Evolutionary conservation across 2,113 vertebrate species (phyloP), one percentile per base, ranked within the genome.

Genomic region (Pantherophis guttatus): DNA sequence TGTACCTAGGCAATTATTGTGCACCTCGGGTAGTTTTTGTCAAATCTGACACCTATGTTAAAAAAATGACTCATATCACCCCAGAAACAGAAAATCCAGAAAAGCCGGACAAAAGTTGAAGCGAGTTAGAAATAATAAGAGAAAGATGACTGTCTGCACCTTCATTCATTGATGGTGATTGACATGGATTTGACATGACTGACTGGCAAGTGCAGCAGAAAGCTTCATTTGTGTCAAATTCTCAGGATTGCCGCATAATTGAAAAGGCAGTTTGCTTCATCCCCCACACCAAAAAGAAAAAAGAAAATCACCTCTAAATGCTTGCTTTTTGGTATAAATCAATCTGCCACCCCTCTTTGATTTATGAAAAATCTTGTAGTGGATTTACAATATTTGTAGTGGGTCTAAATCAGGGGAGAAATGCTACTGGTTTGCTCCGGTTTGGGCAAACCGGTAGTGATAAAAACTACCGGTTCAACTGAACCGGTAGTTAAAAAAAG

Each of bases 161-260:
- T 75, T 50, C 87, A 1, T 81, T 62, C 90, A 2, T 91, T 58
- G 33, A 0, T 26, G 23, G 54, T 57, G 6, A 57, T 87, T 93
- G 87, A 93, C 88, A 81, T 94, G 15, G 89, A 13, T 7, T 58
- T 90, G 44, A 65, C 8, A 89, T 44, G 29, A 94, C 12, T 93
- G 90, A 87, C 8, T 65, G 88, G 52, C 88, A 87, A 88, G 50
- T 12, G 0, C 39, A 29, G 0, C 87, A 55, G 75, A 87, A 94
- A 87, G 19, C 8, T 24, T 92, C 75, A 87, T 90, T 90, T 91
- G 23, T 52, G 29, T 87, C 44, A 90, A 3, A 26, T 65, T 91
- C 88, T 94, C 89, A 85, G 9, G 86, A 19, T 3, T 33, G 17
- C 8, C 59, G 24, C 91, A 93, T 33, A 93, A 94, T 23, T 21